Percentiles rank a stretch among this genome's conserved stretches.
Evolutionary conservation across 2,797 vertebrate genomes (phyloP).

Genomic region (Danio aesculapii): DNA sequence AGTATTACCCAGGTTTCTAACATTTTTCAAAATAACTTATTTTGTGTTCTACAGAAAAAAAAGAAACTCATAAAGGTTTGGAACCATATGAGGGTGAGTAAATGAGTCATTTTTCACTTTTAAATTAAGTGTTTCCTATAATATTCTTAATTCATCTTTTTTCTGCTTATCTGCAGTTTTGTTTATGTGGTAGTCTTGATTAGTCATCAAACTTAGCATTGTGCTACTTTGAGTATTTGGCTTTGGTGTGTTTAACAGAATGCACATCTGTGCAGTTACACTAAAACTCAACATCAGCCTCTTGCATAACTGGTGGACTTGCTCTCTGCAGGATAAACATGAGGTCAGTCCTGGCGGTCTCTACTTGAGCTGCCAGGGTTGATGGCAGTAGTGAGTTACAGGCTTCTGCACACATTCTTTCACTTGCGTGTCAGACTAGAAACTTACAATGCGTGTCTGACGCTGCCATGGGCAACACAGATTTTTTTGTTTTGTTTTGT

Average conservation of each 20-base stretch:
- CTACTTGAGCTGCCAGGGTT: constrained; percentile 34
- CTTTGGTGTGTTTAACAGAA: constrained; percentile 11
- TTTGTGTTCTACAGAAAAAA: too few species aligned
- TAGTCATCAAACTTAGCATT: background rate
- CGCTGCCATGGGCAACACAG: constrained; percentile 12
- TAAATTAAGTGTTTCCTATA: background rate
- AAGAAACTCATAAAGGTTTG: too few species aligned
- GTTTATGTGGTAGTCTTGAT: background rate
- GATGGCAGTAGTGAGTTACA: constrained; percentile 46
- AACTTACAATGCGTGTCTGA: constrained; percentile 22
- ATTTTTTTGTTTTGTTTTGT: background rate
- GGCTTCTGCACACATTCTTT: constrained; percentile 47
- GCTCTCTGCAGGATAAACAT: constrained; percentile 39
- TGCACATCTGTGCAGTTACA: constrained; percentile 5
- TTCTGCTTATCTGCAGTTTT: background rate
- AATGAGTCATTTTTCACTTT: too few species aligned
- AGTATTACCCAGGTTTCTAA: too few species aligned
- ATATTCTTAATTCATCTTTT: background rate
- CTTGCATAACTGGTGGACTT: constrained; percentile 9
- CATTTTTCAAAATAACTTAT: too few species aligned
- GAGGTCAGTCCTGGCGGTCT: constrained; percentile 33
- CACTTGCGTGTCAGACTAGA: constrained; percentile 7
- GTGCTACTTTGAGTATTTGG: background rate
- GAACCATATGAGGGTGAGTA: too few species aligned
- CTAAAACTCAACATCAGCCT: background rate